Conservation (phyloP, 2,113 vertebrate genomes). For the Silurus asotus region DNA sequence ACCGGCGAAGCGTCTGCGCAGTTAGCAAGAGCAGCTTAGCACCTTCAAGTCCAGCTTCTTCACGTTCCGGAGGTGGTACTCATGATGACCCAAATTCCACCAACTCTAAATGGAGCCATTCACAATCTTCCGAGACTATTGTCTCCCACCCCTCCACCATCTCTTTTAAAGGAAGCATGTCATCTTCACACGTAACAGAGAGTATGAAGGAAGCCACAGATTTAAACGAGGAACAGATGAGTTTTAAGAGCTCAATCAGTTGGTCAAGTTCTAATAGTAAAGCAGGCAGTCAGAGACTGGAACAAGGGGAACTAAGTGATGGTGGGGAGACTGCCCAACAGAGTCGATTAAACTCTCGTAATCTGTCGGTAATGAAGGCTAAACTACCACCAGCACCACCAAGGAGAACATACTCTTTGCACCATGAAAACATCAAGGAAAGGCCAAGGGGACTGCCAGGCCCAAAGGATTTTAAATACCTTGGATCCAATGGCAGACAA, state of each 20-base stretch:
- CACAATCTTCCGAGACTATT: conserved; percentile 87
- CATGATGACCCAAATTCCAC: conserved; percentile 69
- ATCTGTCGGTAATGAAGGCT: conserved; percentile 85
- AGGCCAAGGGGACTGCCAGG: conserved; percentile 64
- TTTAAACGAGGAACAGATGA: conserved; percentile 62
- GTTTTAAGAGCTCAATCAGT: conserved; percentile 64
- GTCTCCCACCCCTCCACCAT: conserved; percentile 85
- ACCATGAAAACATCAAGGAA: conserved; percentile 75
- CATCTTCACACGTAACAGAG: conserved; percentile 45
- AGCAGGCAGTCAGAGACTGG: conserved; percentile 51
- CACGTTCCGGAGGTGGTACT: conserved; percentile 72
- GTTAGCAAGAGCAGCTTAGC: conserved; percentile 86
- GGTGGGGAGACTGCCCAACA: conserved; percentile 70
- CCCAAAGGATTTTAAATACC: conserved; percentile 47
- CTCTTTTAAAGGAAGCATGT: conserved; percentile 77
- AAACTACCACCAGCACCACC: conserved; percentile 83
- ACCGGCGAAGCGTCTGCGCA: conserved; percentile 73
- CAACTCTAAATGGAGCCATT: conserved; percentile 85
- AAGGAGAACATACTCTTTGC: conserved; percentile 85
- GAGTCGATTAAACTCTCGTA: conserved; percentile 73
- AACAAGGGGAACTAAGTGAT: conserved; percentile 62
- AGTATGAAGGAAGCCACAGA: conserved; percentile 43
- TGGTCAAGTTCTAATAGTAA: conserved; percentile 55
- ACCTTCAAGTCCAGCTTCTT: conserved; percentile 81
- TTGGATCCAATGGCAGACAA: conserved; percentile 30